Conservation (phyloP, 2,888 invertebrate genomes). For the Periphyllus acericola region DNA sequence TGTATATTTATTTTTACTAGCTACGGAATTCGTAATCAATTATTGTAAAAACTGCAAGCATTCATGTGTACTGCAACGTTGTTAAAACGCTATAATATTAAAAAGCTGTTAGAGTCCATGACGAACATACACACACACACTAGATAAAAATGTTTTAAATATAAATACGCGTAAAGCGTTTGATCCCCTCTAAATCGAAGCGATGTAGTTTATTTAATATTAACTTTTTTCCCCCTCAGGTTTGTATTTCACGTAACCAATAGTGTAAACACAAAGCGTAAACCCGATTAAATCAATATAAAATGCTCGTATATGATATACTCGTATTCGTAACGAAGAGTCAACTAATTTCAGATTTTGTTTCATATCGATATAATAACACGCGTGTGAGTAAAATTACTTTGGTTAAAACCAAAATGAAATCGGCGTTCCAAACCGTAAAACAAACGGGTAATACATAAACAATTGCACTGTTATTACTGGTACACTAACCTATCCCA, state of each 20-base stretch:
- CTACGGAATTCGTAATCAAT: not conserved
- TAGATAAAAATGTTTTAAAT: not conserved
- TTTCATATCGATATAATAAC: not conserved
- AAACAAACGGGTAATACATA: not conserved
- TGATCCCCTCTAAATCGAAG: not conserved
- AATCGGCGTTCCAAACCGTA: not conserved
- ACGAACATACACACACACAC: too few relatives aligned
- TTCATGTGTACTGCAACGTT: too few relatives aligned
- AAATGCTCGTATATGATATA: not conserved
- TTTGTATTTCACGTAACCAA: not conserved
- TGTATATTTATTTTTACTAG: too few relatives aligned
- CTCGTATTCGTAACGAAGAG: not conserved
- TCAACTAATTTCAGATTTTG: not conserved
- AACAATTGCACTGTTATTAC: not conserved
- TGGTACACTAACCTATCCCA: not conserved
- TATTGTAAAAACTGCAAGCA: too few relatives aligned
- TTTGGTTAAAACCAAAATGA: not conserved
- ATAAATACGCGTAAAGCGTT: not conserved
- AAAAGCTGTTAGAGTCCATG: too few relatives aligned
- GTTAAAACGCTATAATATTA: too few relatives aligned
- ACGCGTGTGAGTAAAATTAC: not conserved
- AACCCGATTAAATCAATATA: not conserved
- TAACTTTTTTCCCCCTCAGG: not conserved
- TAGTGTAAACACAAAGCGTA: not conserved
- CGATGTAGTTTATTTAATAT: not conserved